Percentiles rank a stretch among this genome's conserved stretches.
These are phyloP conservation scores for Drosophila rhopaloa DNA, from an alignment of 1,140 invertebrate genomes.

Conservation along the genomic window DNA sequence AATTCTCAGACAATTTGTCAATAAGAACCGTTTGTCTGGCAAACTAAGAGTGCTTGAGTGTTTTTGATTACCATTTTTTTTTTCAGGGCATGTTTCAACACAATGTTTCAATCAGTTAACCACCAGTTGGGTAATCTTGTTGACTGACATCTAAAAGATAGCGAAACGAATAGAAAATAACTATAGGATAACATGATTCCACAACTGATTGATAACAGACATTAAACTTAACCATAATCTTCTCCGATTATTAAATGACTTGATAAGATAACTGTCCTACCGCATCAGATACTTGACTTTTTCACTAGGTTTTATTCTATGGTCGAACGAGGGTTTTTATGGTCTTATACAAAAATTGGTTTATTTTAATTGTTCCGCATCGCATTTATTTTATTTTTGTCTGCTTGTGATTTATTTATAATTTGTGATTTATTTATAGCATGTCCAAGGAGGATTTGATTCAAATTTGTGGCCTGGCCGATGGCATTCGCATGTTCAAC, in stretches of 20 bases:
- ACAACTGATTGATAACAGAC: conserved; percentile 1
- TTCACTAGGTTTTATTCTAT: neutral
- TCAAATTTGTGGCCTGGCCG: conserved; percentile 96
- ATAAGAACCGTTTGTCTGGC: neutral
- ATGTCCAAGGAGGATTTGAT: conserved; percentile 95
- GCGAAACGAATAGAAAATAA: neutral
- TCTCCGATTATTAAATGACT: neutral
- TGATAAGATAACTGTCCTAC: conserved; percentile 12
- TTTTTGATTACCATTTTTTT: neutral
- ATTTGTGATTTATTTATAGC: conserved; percentile 80
- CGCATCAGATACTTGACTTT: neutral
- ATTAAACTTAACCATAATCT: neutral
- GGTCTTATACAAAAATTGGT: neutral
- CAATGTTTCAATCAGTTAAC: conserved; percentile 3
- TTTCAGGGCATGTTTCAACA: neutral
- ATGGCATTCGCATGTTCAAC: conserved; percentile 96
- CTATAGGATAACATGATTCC: conserved; percentile 12
- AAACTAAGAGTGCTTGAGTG: neutral
- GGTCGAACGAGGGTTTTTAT: neutral
- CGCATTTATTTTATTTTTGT: neutral
- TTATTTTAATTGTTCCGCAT: conserved; percentile 2
- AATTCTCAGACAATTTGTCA: neutral
- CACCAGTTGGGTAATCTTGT: conserved; percentile 9
- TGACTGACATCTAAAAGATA: conserved; percentile 8
- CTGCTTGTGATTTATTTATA: conserved; percentile 9